phyloP scores from a whole-genome alignment of 2,113 vertebrate species.

The Passer domesticus region DNA sequence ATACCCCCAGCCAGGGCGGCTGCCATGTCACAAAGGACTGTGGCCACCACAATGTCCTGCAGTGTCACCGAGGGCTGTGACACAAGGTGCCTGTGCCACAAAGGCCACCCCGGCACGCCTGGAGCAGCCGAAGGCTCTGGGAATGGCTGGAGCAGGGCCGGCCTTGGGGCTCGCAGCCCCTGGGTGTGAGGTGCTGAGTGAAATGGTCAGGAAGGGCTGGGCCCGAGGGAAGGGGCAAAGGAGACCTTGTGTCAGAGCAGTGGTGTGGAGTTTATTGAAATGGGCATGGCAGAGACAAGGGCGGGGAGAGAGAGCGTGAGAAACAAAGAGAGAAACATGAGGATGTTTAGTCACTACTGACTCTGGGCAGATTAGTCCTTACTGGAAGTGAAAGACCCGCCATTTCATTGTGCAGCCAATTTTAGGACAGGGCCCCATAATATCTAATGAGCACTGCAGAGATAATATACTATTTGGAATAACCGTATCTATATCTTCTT shows the following conservation, averaged over 20 bases:
- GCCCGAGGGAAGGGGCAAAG: too few relatives aligned
- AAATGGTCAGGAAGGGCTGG: too few relatives aligned
- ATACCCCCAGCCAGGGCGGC: background rate
- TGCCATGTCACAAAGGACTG: background rate
- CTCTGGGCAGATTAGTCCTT: background rate
- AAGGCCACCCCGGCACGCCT: too few relatives aligned
- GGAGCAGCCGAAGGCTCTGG: too few relatives aligned
- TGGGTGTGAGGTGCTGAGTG: too few relatives aligned
- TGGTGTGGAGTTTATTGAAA: too few relatives aligned
- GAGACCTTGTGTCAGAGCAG: too few relatives aligned
- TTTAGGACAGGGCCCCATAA: background rate
- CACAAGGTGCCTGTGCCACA: too few relatives aligned
- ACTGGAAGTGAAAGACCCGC: background rate
- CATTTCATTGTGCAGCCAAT: background rate
- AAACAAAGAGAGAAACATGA: background rate
- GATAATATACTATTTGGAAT: background rate
- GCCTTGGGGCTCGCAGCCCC: too few relatives aligned
- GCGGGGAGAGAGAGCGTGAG: background rate
- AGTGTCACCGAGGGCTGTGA: too few relatives aligned
- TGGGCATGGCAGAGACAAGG: background rate
- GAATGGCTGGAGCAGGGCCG: too few relatives aligned
- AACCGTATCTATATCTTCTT: background rate
- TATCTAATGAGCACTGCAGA: background rate
- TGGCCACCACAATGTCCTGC: too few relatives aligned
- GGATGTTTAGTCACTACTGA: background rate